Evolutionary conservation across 2,113 vertebrate genomes (phyloP).

Genomic region (Chaetodon auriga): DNA sequence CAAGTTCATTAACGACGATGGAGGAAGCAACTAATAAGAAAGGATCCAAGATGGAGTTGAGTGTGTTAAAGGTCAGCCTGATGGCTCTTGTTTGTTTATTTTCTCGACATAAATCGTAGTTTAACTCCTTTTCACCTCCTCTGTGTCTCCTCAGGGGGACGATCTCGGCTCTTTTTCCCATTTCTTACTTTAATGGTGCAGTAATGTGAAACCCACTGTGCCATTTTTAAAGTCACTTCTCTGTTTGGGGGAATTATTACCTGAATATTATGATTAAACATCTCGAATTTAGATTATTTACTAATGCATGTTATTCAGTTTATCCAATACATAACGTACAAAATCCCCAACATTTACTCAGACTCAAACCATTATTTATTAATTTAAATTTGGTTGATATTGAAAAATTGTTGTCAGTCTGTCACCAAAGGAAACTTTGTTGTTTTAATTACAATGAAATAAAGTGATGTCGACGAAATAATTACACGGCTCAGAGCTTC

Average conservation of each 20-base stretch:
- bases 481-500: slow-evolving; percentile 36
- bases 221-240: background rate
- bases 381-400: background rate
- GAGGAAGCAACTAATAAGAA: too few species aligned
- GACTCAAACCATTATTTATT: background rate
- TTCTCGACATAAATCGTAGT: too few species aligned
- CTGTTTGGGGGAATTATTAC: background rate
- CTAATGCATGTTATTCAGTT: background rate
- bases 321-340: background rate
- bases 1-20: too few species aligned
- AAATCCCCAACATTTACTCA: background rate
- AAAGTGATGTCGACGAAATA: slow-evolving; percentile 49
- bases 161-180: slow-evolving; percentile 1
- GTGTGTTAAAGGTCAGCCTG: too few species aligned
- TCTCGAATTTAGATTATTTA: background rate
- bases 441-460: slow-evolving; percentile 35
- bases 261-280: background rate
- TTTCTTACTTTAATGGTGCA: slow-evolving; percentile 22
- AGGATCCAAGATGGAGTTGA: too few species aligned
- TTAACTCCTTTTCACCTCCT: too few species aligned
- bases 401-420: slow-evolving; percentile 12
- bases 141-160: too few species aligned
- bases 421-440: slow-evolving; percentile 35
- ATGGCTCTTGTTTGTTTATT: too few species aligned
- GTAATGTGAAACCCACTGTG: slow-evolving; percentile 4